These are phyloP conservation scores for Galeruca laticollis DNA, from an alignment of 2,888 invertebrate genomes.

Conservation along the genomic window DNA sequence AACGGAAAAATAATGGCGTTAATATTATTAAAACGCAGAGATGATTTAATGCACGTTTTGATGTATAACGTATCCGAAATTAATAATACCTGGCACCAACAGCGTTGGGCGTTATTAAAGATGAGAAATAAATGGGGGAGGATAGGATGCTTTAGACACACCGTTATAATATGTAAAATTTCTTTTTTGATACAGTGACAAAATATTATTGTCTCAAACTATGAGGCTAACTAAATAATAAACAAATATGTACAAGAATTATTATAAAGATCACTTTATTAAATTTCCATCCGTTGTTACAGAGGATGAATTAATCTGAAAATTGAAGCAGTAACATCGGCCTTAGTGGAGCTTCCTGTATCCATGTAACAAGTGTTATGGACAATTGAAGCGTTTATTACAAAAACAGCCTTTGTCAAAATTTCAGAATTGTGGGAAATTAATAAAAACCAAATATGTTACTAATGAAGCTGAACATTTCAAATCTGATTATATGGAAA, in stretches of 20 bases:
- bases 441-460: too few relatives aligned
- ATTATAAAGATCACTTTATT: too few relatives aligned
- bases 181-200: background rate
- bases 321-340: too few relatives aligned
- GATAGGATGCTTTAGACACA: constrained; percentile 22
- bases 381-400: too few relatives aligned
- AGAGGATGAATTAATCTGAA: background rate
- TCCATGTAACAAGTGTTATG: too few relatives aligned
- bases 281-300: background rate
- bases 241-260: too few relatives aligned
- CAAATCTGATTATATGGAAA: too few relatives aligned
- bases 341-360: too few relatives aligned
- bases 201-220: background rate
- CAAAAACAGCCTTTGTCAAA: too few relatives aligned
- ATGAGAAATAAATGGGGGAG: constrained; percentile 40
- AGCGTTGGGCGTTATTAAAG: constrained; percentile 44
- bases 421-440: too few relatives aligned
- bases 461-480: too few relatives aligned
- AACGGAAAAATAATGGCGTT: constrained; percentile 42
- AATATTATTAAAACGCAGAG: constrained; percentile 45
- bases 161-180: background rate
- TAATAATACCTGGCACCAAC: constrained; percentile 45
- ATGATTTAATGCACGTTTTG: constrained; percentile 51
- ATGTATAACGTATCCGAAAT: constrained; percentile 48
- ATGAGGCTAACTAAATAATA: too few relatives aligned